Base-by-base conservation (phyloP, 2,113 vertebrate genomes). In the Nannobrachium achirus region DNA sequence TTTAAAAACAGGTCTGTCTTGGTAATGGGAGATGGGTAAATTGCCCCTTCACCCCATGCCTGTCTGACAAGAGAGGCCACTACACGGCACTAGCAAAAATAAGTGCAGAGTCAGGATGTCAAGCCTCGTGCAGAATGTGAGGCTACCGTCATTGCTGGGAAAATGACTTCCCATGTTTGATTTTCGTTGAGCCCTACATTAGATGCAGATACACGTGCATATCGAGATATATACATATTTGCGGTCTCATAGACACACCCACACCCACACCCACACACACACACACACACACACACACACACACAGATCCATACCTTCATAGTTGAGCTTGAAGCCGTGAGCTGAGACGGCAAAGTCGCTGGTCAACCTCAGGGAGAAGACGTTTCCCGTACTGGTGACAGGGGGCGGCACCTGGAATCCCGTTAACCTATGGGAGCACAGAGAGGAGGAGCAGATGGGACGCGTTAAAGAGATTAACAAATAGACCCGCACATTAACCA, bases 321-420 rank as follows among this genome's bases (percentile, higher is more conserved):
- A 91, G 86, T 85, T 89, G 79, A 91, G 89, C 62, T 89, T 91
- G 83, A 91, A 91, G 74, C 89, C 89, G 14, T 91, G 89, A n/a
- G 89, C 89, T 10, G 89, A 91, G 59, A 91, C 89, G 0, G 89
- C 89, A 51, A 91, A 91, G 80, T 91, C 89, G 40, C 89, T 91
- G 75, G 89, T 91, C 80, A 91, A 57, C 76, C 89, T 86, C 75
- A 91, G 61, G 2, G 89, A 91, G 80, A 91, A 91, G 70, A 91
- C 85, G 6, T 87, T 85, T 16, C 83, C 88, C 9, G 88, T 91
- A 50, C 89, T 91, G 63, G 89, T 89, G 80, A 91, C 89, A 1
- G 89, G 89, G n/a, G 89, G 42, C 62, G 89, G 89, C 16, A 88
- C 68, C 77, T 89, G 88, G 88, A 91, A 91, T 4, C 89, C 89